Evolutionary conservation across 2,113 vertebrate species (phyloP), one percentile per base, ranked within the genome.

Genomic region (Alligator mississippiensis): DNA sequence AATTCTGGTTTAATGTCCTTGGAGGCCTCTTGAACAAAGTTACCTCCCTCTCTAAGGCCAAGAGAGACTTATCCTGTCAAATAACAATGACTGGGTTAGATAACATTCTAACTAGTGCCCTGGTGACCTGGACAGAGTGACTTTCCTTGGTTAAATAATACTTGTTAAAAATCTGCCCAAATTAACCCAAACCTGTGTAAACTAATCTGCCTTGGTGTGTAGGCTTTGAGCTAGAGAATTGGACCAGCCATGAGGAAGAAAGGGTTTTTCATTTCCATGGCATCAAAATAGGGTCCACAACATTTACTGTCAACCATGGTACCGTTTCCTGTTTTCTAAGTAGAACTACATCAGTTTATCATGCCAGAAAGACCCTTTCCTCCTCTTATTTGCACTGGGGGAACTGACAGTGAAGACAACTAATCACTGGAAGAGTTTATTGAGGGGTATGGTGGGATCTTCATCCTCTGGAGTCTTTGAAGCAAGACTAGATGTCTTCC

Each of bases 401-500:
- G 94, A 90, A 86, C 55, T 94, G 89, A 90, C 34, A 47, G 30
- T 4, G 30, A 89, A 59, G 9, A 9, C 22, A 93, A 79, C 76
- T 90, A 90, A 94, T 76, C 59, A 68, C 77, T 85, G 76, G 64
- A 84, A 38, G 74, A 85, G 34, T 82, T 93, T 94, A 90, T 75
- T 38, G 34, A 80, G 70, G 55, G 61, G 57, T 92, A 82, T 85
- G 64, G 70, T 92, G 91, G 70, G 34, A 82, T 93, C 89, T 95
- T 75, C 61, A 70, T 81, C 80, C 55, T 63, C 61, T 28, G 80
- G 70, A 93, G 61, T 54, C 28, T 34, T 70, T 68, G 27, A 64
- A 89, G 74, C 10, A 87, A 93, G 11, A 47, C 4, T 2, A 61
- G 3, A 55, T 61, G 68, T 34, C 30, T 68, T 93, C 84, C 75